phyloP scores from a whole-genome alignment of 1,140 invertebrate species.

The Diploscapter pachys region DNA sequence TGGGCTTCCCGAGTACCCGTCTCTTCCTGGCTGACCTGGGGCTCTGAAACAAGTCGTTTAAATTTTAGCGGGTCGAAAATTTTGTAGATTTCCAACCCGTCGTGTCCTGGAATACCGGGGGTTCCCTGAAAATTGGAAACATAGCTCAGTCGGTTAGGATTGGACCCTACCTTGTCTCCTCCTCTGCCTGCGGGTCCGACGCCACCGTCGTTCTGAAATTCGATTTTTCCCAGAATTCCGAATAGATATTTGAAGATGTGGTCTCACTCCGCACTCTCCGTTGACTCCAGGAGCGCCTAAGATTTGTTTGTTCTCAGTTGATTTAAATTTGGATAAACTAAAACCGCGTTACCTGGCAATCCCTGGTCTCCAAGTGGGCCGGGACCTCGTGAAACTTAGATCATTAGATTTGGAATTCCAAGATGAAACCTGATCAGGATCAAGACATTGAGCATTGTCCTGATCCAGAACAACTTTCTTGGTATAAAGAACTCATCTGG shows the following conservation, averaged over 20 bases:
- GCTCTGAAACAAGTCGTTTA: neutral
- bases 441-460: conserved; percentile 8
- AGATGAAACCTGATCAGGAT: neutral
- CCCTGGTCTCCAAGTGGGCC: conserved; percentile 12
- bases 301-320: neutral
- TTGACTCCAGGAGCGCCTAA: conserved; percentile 12
- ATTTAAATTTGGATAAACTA: neutral
- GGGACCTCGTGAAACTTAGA: neutral
- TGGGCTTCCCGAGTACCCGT: conserved; percentile 21
- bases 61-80: neutral
- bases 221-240: conserved; percentile 19
- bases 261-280: conserved; percentile 15
- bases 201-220: conserved; percentile 30
- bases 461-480: neutral
- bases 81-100: conserved; percentile 17
- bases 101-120: conserved; percentile 21
- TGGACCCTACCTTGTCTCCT: conserved; percentile 18
- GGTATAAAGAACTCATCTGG: conserved; percentile 6
- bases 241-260: neutral
- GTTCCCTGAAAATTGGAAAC: conserved; percentile 14
- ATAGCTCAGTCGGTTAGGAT: neutral
- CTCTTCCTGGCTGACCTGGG: conserved; percentile 13
- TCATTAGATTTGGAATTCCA: too few relatives aligned
- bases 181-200: conserved; percentile 28
- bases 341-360: conserved; percentile 1